These are phyloP conservation scores for Troides aeacus DNA, from an alignment of 2,888 invertebrate genomes.

Conservation along the genomic window DNA sequence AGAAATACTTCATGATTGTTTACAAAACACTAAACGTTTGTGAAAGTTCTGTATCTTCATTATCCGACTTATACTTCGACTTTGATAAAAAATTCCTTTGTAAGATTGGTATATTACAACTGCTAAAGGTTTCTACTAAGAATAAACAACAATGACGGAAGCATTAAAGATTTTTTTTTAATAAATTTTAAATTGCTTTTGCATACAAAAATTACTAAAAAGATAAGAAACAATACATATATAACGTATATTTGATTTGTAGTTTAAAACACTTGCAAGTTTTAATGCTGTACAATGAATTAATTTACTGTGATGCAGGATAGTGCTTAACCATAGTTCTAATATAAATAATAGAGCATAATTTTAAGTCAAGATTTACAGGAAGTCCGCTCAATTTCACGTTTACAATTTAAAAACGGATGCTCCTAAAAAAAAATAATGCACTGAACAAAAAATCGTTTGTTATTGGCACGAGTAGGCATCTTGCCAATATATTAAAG, in stretches of 20 bases:
- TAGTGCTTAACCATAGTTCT: too few species aligned
- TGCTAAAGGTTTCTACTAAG: not conserved
- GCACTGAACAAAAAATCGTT: not conserved
- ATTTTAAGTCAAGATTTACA: too few species aligned
- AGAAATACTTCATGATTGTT: not conserved
- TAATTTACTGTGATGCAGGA: not conserved
- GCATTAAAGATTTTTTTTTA: conserved; percentile 2
- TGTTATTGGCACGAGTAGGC: conserved; percentile 12
- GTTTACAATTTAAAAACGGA: too few species aligned
- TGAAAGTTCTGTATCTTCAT: conserved; percentile 6
- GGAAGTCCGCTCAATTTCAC: too few species aligned
- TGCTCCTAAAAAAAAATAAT: not conserved
- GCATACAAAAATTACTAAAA: not conserved
- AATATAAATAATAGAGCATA: too few species aligned
- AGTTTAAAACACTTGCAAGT: too few species aligned
- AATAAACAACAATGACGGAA: not conserved
- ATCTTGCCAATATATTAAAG: conserved; percentile 14
- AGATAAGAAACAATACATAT: too few species aligned
- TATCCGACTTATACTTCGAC: not conserved
- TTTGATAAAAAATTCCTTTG: conserved; percentile 6
- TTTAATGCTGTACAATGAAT: not conserved
- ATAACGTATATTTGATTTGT: too few species aligned
- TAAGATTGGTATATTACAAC: not conserved
- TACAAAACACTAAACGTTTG: conserved; percentile 2
- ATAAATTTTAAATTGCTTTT: not conserved